These are phyloP conservation scores for Riparia riparia DNA, from an alignment of 2,113 vertebrate genomes.

Conservation along the genomic window DNA sequence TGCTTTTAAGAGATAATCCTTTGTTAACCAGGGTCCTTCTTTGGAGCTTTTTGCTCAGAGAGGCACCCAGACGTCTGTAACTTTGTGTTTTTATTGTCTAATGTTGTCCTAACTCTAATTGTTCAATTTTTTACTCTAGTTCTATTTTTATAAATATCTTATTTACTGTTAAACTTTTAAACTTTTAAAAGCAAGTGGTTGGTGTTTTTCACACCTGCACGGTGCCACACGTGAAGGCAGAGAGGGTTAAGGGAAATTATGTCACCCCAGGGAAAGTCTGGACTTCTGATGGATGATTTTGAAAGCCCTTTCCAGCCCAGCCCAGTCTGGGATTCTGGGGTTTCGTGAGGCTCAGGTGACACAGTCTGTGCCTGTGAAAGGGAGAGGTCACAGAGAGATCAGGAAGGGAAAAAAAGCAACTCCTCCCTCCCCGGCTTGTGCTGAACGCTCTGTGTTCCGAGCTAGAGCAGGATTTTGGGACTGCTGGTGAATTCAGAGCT, in stretches of 20 bases:
- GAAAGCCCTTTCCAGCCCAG: not conserved
- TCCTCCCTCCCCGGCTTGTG: not conserved
- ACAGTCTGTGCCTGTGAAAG: not conserved
- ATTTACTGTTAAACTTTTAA: no score
- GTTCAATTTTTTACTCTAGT: no score
- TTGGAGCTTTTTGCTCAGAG: no score
- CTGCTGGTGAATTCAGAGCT: not conserved
- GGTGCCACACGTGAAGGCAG: fast-evolving
- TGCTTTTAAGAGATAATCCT: no score
- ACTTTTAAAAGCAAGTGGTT: no score
- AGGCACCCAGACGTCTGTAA: no score
- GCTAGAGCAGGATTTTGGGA: not conserved
- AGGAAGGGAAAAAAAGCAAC: not conserved
- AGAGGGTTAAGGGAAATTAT: not conserved
- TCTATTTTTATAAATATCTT: no score
- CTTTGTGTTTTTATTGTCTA: no score
- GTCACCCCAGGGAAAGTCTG: not conserved
- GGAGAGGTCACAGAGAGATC: not conserved
- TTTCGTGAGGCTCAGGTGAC: not conserved
- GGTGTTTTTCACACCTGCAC: not conserved
- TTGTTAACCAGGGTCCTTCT: no score
- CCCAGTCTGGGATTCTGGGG: fast-evolving
- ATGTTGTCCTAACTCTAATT: no score
- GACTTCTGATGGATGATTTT: not conserved
- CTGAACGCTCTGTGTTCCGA: not conserved